Evolutionary conservation across 35 echinoderm and acorn worm species (phyloP).

Genomic region (Heliocidaris tuberculata): DNA sequence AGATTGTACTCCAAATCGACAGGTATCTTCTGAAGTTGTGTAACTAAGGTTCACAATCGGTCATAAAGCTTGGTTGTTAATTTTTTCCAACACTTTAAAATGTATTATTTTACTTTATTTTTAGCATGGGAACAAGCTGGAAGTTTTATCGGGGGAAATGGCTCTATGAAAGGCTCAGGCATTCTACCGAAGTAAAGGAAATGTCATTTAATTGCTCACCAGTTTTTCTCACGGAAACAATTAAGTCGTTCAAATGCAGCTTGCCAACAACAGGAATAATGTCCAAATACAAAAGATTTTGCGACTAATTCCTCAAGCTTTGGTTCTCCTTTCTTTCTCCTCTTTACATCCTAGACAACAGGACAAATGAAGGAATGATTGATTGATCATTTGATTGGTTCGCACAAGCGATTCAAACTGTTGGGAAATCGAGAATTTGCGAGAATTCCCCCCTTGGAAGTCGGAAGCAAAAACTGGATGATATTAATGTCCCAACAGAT

Average conservation of each 20-base stretch:
- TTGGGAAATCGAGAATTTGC: not conserved
- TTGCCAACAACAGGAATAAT: not conserved
- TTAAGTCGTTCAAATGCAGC: not conserved
- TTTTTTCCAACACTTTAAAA: not conserved
- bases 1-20: not conserved
- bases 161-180: not conserved
- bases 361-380: not conserved
- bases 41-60: not conserved
- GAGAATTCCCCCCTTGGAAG: not conserved
- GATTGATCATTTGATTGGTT: not conserved
- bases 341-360: not conserved
- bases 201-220: not conserved
- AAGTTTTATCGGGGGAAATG: slow-evolving; percentile 1
- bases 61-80: not conserved
- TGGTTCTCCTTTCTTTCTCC: not conserved
- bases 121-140: not conserved
- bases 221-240: not conserved
- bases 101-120: not conserved
- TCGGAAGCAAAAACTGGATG: not conserved
- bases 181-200: not conserved
- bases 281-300: not conserved
- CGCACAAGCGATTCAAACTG: not conserved
- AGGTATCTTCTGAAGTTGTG: too few species aligned
- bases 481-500: not conserved
- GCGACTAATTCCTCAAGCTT: not conserved